Base-by-base conservation (phyloP, 1,140 invertebrate genomes). In the Aethina tumida region DNA sequence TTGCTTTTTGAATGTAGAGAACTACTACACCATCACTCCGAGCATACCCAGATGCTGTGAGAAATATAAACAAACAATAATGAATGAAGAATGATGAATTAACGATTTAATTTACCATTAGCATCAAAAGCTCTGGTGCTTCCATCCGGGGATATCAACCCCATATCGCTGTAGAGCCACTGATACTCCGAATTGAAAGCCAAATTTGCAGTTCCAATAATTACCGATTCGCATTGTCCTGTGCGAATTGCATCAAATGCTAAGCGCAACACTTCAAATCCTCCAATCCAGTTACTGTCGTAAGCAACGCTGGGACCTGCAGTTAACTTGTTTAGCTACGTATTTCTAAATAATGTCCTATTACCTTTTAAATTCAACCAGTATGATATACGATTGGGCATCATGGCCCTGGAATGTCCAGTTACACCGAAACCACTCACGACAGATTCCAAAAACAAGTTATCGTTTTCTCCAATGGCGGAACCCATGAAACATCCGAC, bases 1-100 rank as follows among this genome's bases (percentile, higher is more conserved):
- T 75, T 2, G 77, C 73, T 53, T 83, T 84, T 63, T 96, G 92
- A 5, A 97, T 59, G 46, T 82, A 82, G 20, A 91, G 62, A 0
- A 81, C 78, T 5, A 75, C 74, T n/a, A 94, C 70, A 1, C 87
- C 80, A 64, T 87, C 82, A 7, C 79, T 75, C 9, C 83, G 68
- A 1, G 72, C 76, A 52, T 86, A 87, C 1, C 84, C 84, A 43
- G 75, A 74, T 1, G 81, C 84, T 73, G 76, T 16, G 59, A 63
- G 9, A 22, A n/a, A 26, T 22, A 17, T 13, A 1, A 6, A 16
- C n/a, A n/a, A n/a, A n/a, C n/a, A n/a, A n/a, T n/a, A n/a, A n/a
- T 24, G 14, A 35, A 20, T 34, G 9, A 15, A 2, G 20, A 31
- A 4, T 18, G 4, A 27, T n/a, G 20, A n/a, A n/a, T n/a, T n/a